These are phyloP conservation scores for Ellobium chinense DNA, from an alignment of 2,888 invertebrate genomes.

Conservation along the genomic window DNA sequence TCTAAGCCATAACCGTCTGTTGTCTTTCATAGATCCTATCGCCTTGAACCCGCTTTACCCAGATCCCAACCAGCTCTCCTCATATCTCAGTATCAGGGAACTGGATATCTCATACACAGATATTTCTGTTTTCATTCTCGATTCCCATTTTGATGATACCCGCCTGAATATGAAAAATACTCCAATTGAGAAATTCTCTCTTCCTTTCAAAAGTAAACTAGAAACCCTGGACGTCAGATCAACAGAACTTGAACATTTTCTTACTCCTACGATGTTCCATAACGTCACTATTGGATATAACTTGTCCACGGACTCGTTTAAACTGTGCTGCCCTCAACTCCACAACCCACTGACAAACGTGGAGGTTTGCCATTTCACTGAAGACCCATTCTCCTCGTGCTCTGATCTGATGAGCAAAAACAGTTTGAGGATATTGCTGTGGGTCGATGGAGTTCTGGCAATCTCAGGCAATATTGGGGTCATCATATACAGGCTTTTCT, in stretches of 20 bases:
- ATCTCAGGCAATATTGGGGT: conserved; percentile 52
- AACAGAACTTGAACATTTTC: neutral
- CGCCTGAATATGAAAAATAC: neutral
- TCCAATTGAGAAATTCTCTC: neutral
- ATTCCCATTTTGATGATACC: neutral
- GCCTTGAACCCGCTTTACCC: neutral
- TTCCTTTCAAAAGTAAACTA: neutral
- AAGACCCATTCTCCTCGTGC: conserved; percentile 27
- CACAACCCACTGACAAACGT: neutral
- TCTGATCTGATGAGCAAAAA: conserved; percentile 23
- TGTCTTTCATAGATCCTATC: neutral
- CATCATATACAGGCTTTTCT: conserved; percentile 44
- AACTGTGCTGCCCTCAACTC: conserved; percentile 42
- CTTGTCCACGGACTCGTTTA: conserved; percentile 22
- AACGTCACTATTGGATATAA: neutral
- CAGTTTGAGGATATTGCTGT: conserved; percentile 51
- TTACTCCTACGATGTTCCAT: neutral
- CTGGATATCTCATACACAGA: conserved; percentile 21
- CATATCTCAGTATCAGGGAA: neutral
- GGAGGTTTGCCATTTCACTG: neutral
- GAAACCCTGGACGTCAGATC: conserved; percentile 2
- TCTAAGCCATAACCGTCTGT: neutral
- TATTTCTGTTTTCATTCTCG: neutral
- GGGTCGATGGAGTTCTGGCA: conserved; percentile 52
- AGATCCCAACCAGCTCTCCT: too few relatives aligned